Base-by-base conservation (phyloP, 2,888 invertebrate genomes). In the Eucriotettix oculatus region DNA sequence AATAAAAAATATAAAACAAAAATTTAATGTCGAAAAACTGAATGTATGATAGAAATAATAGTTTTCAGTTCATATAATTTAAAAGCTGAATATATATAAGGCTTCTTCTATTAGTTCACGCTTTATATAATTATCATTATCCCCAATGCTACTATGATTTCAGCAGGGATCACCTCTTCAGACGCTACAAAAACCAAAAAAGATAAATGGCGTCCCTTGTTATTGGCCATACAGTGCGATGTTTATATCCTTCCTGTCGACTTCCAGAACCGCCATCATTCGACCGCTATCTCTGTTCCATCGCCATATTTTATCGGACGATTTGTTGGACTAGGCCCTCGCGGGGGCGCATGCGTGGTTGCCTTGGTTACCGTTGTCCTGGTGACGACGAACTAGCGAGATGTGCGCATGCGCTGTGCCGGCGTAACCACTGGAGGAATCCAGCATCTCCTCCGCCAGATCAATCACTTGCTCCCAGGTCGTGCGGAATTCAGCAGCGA, bases 311-410 rank as follows among this genome's bases (percentile, higher is more conserved):
- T 61, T 61, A 61, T 59, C 57, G 57, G 43, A 52, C 59, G 59
- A 61, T 61, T 61, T 61, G 61, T 61, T 61, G 55, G 61, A 42
- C 12, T 12, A n/a, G 16, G 58, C 48, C 60, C 52, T 61, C 61
- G 64, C 62, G 64, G 63, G 62, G 57, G 62, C 64, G 55, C 58
- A 54, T 62, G 58, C 61, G 58, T 55, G 57, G 59, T 48, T 58
- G 58, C 58, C 57, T 17, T 58, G 53, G 42, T 42, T 16, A 52
- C 56, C 56, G 52, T 16, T 58, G 54, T 29, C 53, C 54, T 43
- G 61, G 52, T 42, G 17, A 42, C 17, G 40, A 16, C 59, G 54
- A 14, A 42, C 40, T 59, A 44, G n/a, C 10, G 16, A 17, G 48
- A 7, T 40, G 58, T 14, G 58, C 58, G 58, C 58, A 17, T 12